Base-by-base conservation (phyloP, 2,797 vertebrate species). In the Crocodylus rhombifer region DNA sequence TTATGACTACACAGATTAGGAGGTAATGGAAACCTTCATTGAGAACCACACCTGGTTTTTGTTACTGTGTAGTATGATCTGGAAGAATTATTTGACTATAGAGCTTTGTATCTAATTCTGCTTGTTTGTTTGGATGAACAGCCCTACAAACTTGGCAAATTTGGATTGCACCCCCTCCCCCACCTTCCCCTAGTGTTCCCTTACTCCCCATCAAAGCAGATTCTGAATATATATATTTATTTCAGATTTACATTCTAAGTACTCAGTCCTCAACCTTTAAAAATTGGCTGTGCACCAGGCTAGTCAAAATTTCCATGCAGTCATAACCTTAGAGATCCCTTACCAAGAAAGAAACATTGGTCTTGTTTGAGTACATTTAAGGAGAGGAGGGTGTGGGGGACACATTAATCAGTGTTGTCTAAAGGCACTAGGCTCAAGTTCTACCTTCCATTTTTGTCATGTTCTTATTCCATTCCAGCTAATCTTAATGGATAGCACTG, bases 281-380 rank as follows among this genome's bases (percentile, higher is more conserved):
- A 94, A 95, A 74, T 5, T 93, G 91, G 90, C 91, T 0, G 0
- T 18, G 7, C 58, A 93, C 57, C 87, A 84, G 2, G 0, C 63
- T 91, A 81, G 80, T 92, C 92, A 97, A 77, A 95, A 60, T 97
- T 97, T 96, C 96, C 95, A 91, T 93, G 81, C 71, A 95, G 69
- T 96, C 91, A 95, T 73, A 95, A 81, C 57, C 84, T 95, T 77
- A 84, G 92, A 90, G 89, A 94, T 87, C 73, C 77, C 63, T 87
- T 84, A 88, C 74, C 25, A 65, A 86, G 79, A 91, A 89, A 33
- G 78, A 94, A 91, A 84, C 14, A 18, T 28, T 90, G 93, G 51
- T 75, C 74, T 90, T 28, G 23, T 80, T 75, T 96, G 77, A 88
- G 83, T 75, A 95, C 36, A 64, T 94, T 93, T 91, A 69, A 87